Evolutionary conservation across 2,113 vertebrate species (phyloP), one percentile per base, ranked within the genome.

Genomic region (Apistogramma diplotaenia): DNA sequence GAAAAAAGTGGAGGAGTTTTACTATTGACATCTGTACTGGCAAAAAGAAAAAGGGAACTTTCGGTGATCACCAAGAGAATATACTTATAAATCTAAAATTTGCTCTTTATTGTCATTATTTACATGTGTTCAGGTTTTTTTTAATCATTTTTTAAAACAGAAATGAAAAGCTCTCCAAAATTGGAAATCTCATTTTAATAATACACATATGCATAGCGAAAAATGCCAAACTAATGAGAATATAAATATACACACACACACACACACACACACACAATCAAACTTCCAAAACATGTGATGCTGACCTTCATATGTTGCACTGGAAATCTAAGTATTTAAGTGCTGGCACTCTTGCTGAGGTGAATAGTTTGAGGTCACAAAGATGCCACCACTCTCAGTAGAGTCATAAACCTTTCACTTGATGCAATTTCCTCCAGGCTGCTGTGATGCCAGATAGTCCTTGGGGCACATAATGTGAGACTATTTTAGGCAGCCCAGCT

Each of bases 401-500:
- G 73, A 85, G 76, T 62, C 73, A 76, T 72, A 83, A 85, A 80
- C 37, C 78, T 91, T 85, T 89, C 59, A 81, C 70, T 94, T 73
- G 49, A 90, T 79, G 81, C 23, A n/a, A 67, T 90, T 90, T 93
- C 82, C 85, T 90, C 81, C 53, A 90, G 89, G 84, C 81, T 59
- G 57, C 86, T 23, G 81, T 71, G 85, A 84, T 83, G 87, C 60
- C 77, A 70, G 84, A 37, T 61, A 79, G 87, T 78, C 90, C 88
- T 86, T 81, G 74, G 88, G 76, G 85, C 67, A 65, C 84, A 81
- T 89, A 89, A 85, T 81, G 77, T 49, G 72, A 58, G 73, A 74
- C 89, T 95, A 95, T 95, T 95, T 95, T 85, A 23, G 85, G 93
- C 91, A 85, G 81, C 75, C 75, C 87, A 89, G 82, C 91, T 87